Percentiles rank a stretch among this genome's conserved stretches.
Conservation (phyloP, 92 coral and sea anemone genomes). For the Phymanthus crucifer region DNA sequence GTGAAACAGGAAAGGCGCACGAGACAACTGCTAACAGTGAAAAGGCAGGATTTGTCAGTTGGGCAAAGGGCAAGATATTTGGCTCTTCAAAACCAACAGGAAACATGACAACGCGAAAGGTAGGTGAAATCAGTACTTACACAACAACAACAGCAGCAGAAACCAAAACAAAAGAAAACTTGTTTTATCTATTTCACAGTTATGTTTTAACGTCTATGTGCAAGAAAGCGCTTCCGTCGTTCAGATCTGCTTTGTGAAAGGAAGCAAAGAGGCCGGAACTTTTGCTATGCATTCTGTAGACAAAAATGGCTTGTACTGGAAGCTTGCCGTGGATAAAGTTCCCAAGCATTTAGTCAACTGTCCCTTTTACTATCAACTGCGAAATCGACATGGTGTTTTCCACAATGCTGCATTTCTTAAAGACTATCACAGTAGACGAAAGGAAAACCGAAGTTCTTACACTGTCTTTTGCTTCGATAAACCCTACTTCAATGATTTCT, state of each 20-base stretch:
- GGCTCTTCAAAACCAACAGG: background rate
- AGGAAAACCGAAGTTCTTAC: background rate
- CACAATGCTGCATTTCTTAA: background rate
- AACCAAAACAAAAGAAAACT: background rate
- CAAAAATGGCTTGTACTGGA: background rate
- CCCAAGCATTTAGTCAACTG: background rate
- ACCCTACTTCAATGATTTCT: background rate
- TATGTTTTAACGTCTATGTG: background rate
- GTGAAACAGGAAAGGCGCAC: background rate
- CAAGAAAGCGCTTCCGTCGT: background rate
- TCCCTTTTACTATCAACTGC: background rate
- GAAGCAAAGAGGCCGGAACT: background rate
- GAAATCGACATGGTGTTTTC: background rate
- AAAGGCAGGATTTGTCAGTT: background rate
- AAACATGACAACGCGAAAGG: background rate
- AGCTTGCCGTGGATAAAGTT: background rate
- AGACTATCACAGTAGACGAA: background rate
- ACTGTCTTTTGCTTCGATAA: conserved; percentile 4
- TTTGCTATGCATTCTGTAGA: background rate
- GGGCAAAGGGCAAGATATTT: background rate
- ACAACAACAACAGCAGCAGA: background rate
- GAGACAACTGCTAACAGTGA: background rate
- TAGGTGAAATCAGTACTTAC: too few species aligned
- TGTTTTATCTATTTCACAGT: background rate
- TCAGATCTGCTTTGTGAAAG: background rate